A percentile compares a stretch with the other conserved stretches of the same genome.
Evolutionary conservation across 2,113 vertebrate genomes (phyloP).

Genomic region (Phalacrocorax pelagicus): DNA sequence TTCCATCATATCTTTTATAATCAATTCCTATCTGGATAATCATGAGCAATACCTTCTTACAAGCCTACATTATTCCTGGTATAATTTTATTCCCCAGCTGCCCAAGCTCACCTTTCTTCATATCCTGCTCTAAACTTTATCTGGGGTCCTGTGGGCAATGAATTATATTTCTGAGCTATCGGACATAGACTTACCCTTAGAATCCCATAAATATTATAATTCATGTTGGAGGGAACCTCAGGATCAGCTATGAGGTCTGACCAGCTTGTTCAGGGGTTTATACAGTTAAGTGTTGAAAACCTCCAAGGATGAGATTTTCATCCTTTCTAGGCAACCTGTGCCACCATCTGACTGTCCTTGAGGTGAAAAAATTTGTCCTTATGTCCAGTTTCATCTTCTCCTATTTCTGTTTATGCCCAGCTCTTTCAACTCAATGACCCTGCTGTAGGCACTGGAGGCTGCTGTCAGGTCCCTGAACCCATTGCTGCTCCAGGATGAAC

Average conservation of each 20-base stretch:
- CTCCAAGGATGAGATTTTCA: background rate
- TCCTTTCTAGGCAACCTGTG: background rate
- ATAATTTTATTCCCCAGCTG: conserved; percentile 14
- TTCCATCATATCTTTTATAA: conserved; percentile 36
- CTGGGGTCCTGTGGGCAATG: background rate
- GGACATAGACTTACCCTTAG: background rate
- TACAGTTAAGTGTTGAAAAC: background rate
- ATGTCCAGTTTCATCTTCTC: background rate
- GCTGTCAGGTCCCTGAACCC: background rate
- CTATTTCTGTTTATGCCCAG: background rate
- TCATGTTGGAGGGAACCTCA: background rate
- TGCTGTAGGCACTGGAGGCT: background rate
- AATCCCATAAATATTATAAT: background rate
- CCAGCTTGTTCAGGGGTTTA: background rate
- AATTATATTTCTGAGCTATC: background rate
- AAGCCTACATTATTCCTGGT: background rate
- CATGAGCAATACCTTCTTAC: conserved; percentile 5
- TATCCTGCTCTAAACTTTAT: background rate
- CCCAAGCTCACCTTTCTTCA: background rate
- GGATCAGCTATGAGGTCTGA: background rate
- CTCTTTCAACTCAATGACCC: background rate
- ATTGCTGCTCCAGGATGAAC: background rate
- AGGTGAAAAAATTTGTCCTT: background rate
- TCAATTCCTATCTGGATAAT: conserved; percentile 55
- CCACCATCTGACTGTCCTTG: accelerated